Conservation (phyloP, 1,140 invertebrate species). For the Bombus superbus region DNA sequence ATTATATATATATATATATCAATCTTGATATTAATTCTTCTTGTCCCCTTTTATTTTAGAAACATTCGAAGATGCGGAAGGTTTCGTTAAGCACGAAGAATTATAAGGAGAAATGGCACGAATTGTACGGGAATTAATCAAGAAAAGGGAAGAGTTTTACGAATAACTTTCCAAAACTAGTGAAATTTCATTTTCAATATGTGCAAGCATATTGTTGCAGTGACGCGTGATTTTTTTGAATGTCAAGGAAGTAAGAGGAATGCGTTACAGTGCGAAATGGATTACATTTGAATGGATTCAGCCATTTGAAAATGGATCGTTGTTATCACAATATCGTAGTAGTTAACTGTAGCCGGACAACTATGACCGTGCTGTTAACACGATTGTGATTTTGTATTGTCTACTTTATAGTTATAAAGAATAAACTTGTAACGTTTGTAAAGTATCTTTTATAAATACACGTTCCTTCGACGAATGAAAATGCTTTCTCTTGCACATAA, state of each 20-base stretch:
- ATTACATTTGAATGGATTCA: neutral
- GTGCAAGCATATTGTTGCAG: neutral
- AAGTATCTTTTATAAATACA: slow-evolving; percentile 28
- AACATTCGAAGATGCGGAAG: slow-evolving; percentile 40
- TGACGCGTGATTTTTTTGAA: neutral
- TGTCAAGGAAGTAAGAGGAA: neutral
- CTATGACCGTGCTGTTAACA: slow-evolving; percentile 33
- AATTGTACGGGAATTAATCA: neutral
- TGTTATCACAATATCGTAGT: slow-evolving; percentile 43
- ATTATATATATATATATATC: neutral
- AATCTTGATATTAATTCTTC: neutral
- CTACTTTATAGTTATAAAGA: slow-evolving; percentile 63
- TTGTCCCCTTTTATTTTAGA: slow-evolving; percentile 65
- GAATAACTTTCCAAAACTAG: neutral
- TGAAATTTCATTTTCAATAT: neutral
- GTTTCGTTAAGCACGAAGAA: slow-evolving; percentile 74
- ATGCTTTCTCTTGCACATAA: neutral
- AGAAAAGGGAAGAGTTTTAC: neutral
- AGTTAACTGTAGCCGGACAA: slow-evolving; percentile 26
- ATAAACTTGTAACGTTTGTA: slow-evolving; percentile 72
- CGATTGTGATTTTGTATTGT: slow-evolving; percentile 74
- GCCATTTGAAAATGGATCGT: neutral
- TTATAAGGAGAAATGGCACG: slow-evolving; percentile 63
- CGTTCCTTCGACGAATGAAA: neutral
- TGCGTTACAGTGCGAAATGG: neutral